These are phyloP conservation scores for Melanargia galathea DNA, from an alignment of 2,888 invertebrate genomes.

Conservation along the genomic window DNA sequence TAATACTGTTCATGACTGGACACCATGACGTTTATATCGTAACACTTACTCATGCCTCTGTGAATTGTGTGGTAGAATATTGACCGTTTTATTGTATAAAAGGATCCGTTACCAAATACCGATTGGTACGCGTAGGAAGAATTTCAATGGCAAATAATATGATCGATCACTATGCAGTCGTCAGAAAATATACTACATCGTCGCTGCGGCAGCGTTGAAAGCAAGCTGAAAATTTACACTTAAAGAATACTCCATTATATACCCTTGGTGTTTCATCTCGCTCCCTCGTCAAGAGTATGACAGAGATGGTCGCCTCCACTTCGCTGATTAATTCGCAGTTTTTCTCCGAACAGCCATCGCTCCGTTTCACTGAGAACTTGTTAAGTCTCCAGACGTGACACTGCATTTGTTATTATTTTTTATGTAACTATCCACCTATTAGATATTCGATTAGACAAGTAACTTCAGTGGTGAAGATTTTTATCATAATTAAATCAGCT, in stretches of 20 bases:
- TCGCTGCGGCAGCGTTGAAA: slow-evolving; percentile 7
- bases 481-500: too few relatives aligned
- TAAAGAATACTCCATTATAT: slow-evolving; percentile 70
- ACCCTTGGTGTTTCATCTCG: slow-evolving; percentile 66
- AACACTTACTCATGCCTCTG: too few relatives aligned
- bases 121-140: too few relatives aligned
- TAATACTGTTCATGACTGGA: too few relatives aligned
- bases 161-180: too few relatives aligned
- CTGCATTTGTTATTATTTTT: slow-evolving; percentile 6
- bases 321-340: slow-evolving; percentile 77
- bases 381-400: slow-evolving; percentile 41
- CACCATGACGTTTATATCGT: too few relatives aligned
- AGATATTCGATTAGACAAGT: not conserved
- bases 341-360: slow-evolving; percentile 72
- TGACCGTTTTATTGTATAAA: too few relatives aligned
- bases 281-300: slow-evolving; percentile 55
- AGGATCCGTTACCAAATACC: too few relatives aligned
- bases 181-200: not conserved
- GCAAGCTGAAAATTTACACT: not conserved
- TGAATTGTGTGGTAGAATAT: too few relatives aligned
- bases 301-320: slow-evolving; percentile 69
- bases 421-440: too few relatives aligned
- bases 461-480: not conserved
- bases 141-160: too few relatives aligned
- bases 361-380: slow-evolving; percentile 61